Evolutionary conservation across 2,113 vertebrate species (phyloP), one percentile per base, ranked within the genome.

Genomic region (Ictalurus punctatus): DNA sequence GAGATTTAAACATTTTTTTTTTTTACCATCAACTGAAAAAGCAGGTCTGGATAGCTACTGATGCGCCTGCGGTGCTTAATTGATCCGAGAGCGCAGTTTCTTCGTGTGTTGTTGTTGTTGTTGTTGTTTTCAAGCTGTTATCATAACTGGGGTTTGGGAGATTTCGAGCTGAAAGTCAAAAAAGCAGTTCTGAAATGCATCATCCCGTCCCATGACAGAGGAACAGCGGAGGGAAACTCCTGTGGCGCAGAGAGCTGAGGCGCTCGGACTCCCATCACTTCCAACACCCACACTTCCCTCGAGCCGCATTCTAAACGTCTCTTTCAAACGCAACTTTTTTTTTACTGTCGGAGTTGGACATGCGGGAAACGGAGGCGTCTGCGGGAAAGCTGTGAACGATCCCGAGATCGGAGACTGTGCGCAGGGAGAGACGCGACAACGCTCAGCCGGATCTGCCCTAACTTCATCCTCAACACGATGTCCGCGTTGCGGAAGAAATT

Each of bases 401-500:
- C 7, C 69, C 74, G 67, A 61, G 54, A 88, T 79, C 82, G 65
- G 30, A 73, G 86, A 52, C 21, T 7, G 67, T 27, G 78, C 40
- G 19, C 87, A 79, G 65, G 52, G 34, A 37, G 56, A 71, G 84
- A 71, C 76, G 73, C 78, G 8, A 34, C 56, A 61, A 74, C 71
- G 34, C 58, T 86, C 44, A 48, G 48, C 21, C 25, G 61, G 44
- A 61, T 81, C 86, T 52, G 85, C 67, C 23, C 34, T 25, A 86
- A 86, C 79, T 86, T 86, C 40, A 86, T 59, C 4, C 17, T 65
- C n/a, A 52, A 34, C 95, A 96, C 94, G 94, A 97, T 97, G 97
- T 97, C 97, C 93, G 97, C 96, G 92, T 94, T 97, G 93, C 95
- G 96, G 93, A 95, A 96, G 95, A 97, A 97, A 96, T 96, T 97